A percentile compares a stretch with the other conserved stretches of the same genome.
phyloP scores from a whole-genome alignment of 1,140 invertebrate genomes.

The Conus betulinus region DNA sequence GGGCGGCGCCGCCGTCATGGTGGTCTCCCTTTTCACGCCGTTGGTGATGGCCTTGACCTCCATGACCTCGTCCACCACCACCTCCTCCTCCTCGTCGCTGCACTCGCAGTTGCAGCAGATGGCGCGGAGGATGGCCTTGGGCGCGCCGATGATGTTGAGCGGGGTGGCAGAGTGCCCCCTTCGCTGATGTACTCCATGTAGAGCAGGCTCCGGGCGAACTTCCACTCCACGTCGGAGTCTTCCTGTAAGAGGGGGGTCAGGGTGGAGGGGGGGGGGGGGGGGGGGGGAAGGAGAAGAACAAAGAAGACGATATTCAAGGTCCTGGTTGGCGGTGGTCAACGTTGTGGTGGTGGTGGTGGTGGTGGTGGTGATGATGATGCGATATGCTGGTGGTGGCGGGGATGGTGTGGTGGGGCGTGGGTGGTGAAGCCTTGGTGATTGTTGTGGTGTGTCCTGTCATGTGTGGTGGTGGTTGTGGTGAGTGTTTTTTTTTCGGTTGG shows the following conservation, averaged over 20 bases:
- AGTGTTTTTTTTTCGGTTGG: no score
- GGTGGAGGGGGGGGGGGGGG: no score
- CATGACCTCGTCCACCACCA: not conserved
- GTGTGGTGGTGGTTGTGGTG: no score
- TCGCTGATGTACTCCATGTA: conserved; percentile 96
- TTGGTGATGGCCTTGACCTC: not conserved
- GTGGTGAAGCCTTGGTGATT: no score
- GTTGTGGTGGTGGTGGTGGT: no score
- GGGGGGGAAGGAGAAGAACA: no score
- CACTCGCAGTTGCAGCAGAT: conserved; percentile 46
- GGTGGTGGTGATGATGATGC: no score
- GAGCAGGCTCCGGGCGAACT: conserved; percentile 91
- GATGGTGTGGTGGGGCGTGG: no score
- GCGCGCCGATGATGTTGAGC: conserved; percentile 92
- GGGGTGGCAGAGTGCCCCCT: conserved; percentile 90
- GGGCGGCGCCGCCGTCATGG: not conserved
- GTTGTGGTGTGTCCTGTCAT: no score
- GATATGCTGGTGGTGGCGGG: no score
- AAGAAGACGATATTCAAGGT: no score
- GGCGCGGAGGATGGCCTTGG: conserved; percentile 81
- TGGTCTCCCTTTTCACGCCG: not conserved
- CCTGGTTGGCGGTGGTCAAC: no score
- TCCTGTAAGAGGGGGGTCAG: conserved; percentile 78
- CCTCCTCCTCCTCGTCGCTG: conserved; percentile 14
- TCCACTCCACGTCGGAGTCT: conserved; percentile 93